Evolutionary conservation across 2,113 vertebrate genomes (phyloP), one percentile per base, ranked within the genome.

Genomic region (Nettapus auritus): DNA sequence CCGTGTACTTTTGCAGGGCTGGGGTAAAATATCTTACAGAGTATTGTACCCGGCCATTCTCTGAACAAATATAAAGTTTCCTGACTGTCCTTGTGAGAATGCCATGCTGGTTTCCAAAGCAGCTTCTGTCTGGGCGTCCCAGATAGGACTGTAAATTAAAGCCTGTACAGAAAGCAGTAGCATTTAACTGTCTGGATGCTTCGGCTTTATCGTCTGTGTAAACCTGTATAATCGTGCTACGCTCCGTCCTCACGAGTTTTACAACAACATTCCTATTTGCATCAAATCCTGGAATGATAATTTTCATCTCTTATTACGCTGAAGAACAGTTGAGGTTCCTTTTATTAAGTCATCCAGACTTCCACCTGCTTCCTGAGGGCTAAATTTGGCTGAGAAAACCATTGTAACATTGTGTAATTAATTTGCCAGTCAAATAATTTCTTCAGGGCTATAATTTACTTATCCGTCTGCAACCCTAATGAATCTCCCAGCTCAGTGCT

Each of bases 391-490:
- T 79, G 80, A 57, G 76, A 69, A 36, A 96, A 40, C 71, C 84
- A 60, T 64, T 82, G 92, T 57, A 86, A 94, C 77, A 83, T 80
- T 83, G 89, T 78, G 76, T 88, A 88, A 96, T 95, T 96, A 91
- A 93, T 96, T 93, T 94, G 93, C 77, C 93, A 94, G 90, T 93
- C 93, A 95, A 81, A 95, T 81, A 83, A 94, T 90, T 95, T 96
- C 93, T 95, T 69, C 82, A 36, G 79, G 88, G 82, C 82, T 91
- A n/a, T 84, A 90, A 91, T 93, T 96, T 90, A 90, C 93, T 64
- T 81, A 91, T 60, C 94, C 62, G 76, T 60, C 88, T 83, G 64
- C 69, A 71, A 31, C 53, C 56, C 76, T 93, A 89, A 95, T 57
- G 85, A 90, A 86, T 94, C 75, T 89, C 85, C 14, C 75, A 25